Percentiles rank a stretch among this genome's conserved stretches.
These are phyloP conservation scores for Oeneis ivallda DNA, from an alignment of 2,888 invertebrate species.

Conservation along the genomic window DNA sequence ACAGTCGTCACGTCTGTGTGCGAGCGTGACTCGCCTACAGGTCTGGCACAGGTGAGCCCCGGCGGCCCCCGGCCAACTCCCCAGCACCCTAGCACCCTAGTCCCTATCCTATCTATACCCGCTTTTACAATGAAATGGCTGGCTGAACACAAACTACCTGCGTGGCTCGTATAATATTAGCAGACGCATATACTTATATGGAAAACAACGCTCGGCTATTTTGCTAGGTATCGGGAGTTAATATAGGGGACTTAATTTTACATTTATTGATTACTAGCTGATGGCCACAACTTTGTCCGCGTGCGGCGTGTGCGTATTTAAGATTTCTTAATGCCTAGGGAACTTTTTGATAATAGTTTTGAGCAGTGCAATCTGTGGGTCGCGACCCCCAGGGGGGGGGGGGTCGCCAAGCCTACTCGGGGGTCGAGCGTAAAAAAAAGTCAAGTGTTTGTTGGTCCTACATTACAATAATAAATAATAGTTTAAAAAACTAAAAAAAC, in stretches of 20 bases:
- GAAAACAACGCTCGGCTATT: slow-evolving; percentile 11
- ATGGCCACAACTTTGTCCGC: background rate
- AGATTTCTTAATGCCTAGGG: too few species aligned
- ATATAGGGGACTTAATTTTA: background rate
- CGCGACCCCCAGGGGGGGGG: too few species aligned
- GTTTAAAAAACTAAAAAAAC: too few species aligned
- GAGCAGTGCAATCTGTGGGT: too few species aligned
- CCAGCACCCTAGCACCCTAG: slow-evolving; percentile 35
- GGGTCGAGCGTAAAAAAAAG: too few species aligned
- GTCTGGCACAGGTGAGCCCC: slow-evolving; percentile 75
- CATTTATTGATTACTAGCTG: background rate
- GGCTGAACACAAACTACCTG: slow-evolving; percentile 67
- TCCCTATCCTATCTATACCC: slow-evolving; percentile 60
- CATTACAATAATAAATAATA: too few species aligned
- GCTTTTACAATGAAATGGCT: slow-evolving; percentile 71
- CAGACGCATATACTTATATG: slow-evolving; percentile 52
- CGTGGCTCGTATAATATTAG: slow-evolving; percentile 64
- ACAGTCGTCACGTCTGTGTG: slow-evolving; percentile 48
- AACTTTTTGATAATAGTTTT: too few species aligned
- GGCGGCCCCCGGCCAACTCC: slow-evolving; percentile 66
- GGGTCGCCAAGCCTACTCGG: too few species aligned
- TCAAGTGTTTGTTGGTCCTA: too few species aligned
- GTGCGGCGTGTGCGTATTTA: too few species aligned
- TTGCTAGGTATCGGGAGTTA: background rate
- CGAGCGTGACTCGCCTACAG: slow-evolving; percentile 67